Evolutionary conservation across 2,113 vertebrate species (phyloP).

Genomic region (Tyto alba): DNA sequence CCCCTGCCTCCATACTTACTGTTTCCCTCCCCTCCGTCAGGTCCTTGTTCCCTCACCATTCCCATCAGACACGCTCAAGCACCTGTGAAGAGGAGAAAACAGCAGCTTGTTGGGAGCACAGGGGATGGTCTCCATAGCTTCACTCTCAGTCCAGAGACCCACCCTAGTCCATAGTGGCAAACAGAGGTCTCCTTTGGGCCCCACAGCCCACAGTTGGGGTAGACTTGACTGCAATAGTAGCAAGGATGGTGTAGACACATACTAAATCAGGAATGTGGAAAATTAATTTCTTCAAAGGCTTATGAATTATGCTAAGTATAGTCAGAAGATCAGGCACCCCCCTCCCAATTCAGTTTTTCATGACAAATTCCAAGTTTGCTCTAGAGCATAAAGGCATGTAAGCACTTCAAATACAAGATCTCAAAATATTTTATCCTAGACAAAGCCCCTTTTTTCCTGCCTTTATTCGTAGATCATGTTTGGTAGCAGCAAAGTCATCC

Average conservation of each 20-base stretch:
- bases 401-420: neutral
- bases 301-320: neutral
- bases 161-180: neutral
- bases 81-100: neutral
- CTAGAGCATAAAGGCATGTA: neutral
- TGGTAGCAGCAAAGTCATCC: neutral
- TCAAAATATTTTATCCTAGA: neutral
- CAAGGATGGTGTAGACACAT: neutral
- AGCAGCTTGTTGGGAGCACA: neutral
- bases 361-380: neutral
- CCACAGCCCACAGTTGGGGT: neutral
- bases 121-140: neutral
- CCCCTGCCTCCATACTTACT: neutral
- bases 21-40: neutral
- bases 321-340: neutral
- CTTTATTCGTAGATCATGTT: neutral
- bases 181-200: neutral
- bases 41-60: neutral
- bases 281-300: neutral
- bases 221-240: neutral
- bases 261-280: neutral
- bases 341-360: neutral
- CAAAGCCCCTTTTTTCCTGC: neutral
- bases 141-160: neutral
- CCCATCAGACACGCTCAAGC: neutral